Evolutionary conservation across 2,113 vertebrate species (phyloP).

Genomic region (Herpailurus yagouaroundi): DNA sequence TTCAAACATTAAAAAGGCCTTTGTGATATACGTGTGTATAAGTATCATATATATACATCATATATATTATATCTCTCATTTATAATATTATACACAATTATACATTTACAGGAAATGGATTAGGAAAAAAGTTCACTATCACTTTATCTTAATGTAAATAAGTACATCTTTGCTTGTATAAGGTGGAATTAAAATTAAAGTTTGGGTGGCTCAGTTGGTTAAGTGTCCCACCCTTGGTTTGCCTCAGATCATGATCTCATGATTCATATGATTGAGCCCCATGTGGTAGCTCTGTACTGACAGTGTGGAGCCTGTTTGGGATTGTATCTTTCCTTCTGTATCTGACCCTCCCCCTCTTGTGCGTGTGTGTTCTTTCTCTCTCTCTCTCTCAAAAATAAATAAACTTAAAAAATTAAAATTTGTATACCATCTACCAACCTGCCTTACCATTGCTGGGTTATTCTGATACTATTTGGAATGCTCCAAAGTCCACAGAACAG

Average conservation of each 20-base stretch:
- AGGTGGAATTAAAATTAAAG: background rate
- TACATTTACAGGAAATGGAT: background rate
- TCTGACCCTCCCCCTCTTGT: no score
- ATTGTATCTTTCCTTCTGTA: no score
- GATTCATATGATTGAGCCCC: no score
- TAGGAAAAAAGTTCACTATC: background rate
- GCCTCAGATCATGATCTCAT: no score
- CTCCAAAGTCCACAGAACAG: background rate
- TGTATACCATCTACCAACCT: background rate
- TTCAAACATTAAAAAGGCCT: background rate
- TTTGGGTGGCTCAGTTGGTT: background rate
- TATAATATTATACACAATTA: background rate
- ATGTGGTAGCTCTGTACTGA: no score
- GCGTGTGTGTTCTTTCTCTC: no score
- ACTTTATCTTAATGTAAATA: conserved; percentile 18
- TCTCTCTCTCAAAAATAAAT: no score
- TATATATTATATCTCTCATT: background rate
- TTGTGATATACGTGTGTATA: background rate
- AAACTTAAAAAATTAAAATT: background rate
- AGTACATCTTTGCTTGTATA: background rate
- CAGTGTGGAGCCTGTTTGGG: no score
- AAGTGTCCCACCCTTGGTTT: no score
- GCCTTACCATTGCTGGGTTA: background rate
- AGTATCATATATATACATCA: background rate
- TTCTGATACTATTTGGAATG: background rate